phyloP scores from a whole-genome alignment of 2,797 vertebrate genomes.

The Argyrosomus regius region DNA sequence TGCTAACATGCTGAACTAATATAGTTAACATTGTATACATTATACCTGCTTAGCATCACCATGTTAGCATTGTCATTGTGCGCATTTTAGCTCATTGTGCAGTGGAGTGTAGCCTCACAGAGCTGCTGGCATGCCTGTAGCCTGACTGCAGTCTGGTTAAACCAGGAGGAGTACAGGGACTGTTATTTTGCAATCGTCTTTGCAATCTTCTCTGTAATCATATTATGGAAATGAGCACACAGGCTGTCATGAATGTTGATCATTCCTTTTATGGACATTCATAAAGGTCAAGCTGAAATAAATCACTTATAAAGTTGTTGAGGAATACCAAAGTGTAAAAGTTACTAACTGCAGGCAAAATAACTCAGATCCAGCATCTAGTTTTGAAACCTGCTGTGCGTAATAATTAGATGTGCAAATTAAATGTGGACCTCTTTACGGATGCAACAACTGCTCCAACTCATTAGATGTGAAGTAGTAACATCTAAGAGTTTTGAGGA shows the following conservation, averaged over 20 bases:
- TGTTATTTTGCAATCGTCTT: conserved; percentile 28
- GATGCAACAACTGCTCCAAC: conserved; percentile 13
- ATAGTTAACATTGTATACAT: not conserved
- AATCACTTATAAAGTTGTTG: conserved; percentile 36
- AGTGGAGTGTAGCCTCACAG: not conserved
- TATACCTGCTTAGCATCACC: not conserved
- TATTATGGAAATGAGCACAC: conserved; percentile 28
- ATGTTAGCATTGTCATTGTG: not conserved
- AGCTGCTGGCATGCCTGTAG: not conserved
- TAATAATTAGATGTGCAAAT: conserved; percentile 31
- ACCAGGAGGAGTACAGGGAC: not conserved
- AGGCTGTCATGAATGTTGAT: conserved; percentile 38
- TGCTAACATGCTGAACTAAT: not conserved
- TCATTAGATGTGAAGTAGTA: conserved; percentile 38
- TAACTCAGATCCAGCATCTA: conserved; percentile 13
- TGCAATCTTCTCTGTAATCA: conserved; percentile 31
- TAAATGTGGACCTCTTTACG: conserved; percentile 20
- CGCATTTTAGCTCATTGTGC: not conserved
- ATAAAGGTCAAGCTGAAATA: conserved; percentile 48
- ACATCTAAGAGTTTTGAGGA: conserved; percentile 22
- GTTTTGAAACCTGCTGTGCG: conserved; percentile 26
- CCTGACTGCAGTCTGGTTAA: conserved; percentile 6
- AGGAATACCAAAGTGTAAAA: conserved; percentile 35
- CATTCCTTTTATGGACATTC: conserved; percentile 36
- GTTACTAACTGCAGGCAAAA: conserved; percentile 12